Base-by-base conservation (phyloP, 2,113 vertebrate genomes). In the Ictidomys tridecemlineatus region DNA sequence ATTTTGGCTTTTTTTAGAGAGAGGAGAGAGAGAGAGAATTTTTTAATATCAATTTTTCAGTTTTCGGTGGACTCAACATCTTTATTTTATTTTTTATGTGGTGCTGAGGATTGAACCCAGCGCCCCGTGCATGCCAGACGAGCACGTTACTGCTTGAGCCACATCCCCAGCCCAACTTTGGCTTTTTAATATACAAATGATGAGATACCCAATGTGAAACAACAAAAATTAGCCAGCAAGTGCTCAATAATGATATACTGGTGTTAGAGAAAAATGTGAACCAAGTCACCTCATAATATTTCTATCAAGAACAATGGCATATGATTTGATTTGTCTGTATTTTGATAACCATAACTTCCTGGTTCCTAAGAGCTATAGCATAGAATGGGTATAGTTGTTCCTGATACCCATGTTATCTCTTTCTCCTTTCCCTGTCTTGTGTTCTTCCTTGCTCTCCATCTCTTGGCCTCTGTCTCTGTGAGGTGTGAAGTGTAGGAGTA, bases 351-450 rank as follows among this genome's bases (percentile, higher is more conserved):
- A n/a, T 5, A 34, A n/a, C 53, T 39, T 3, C 69, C 26, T n/a
- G 28, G 45, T 8, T 92, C n/a, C 37, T 63, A 20, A 24, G 48
- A 32, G 30, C 32, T 37, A 0, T 58, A 8, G 56, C 6, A 24
- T 8, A 84, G 51, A 24, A 24, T 18, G 18, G 0, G 0, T 51
- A n/a, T 10, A 4, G 2, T 85, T 78, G 28, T 37, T 16, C 42
- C 39, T 69, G 61, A 22, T 69, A 17, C 11, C 39, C 16, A 20
- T 16, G 18, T 3, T 30, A 39, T 28, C 37, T 5, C 32, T 8
- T 34, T 3, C 2, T 1, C 5, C 30, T 51, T 37, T 53, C 11
- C 65, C 6, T 1, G 1, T 17, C 37, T 70, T 8, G 7, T 53
- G 1, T 65, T 56, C 32, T 48, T 28, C 39, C 34, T 24, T 90